Conservation (phyloP, 2,888 invertebrate genomes). For the Campoletis raptor region DNA sequence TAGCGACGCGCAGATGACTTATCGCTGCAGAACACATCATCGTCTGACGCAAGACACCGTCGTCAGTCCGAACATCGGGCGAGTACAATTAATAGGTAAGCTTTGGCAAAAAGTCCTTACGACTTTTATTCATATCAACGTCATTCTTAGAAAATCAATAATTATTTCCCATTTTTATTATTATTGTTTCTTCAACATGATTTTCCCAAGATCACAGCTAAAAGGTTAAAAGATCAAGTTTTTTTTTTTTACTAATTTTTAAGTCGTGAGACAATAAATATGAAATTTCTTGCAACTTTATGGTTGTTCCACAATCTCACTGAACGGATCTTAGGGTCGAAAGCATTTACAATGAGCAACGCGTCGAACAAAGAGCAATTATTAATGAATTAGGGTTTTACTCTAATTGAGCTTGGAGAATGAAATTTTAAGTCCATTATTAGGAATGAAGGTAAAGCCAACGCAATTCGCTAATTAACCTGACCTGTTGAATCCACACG, state of each 20-base stretch:
- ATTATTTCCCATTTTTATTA: no score
- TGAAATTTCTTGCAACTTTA: no score
- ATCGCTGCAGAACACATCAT: conserved; percentile 88
- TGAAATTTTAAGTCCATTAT: conserved; percentile 13
- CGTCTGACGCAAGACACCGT: conserved; percentile 87
- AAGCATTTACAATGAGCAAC: neutral
- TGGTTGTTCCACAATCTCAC: no score
- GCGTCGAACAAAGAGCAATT: neutral
- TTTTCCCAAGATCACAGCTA: no score
- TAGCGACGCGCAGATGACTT: conserved; percentile 86
- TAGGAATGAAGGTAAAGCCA: neutral
- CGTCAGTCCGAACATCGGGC: conserved; percentile 87
- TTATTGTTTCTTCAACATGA: no score
- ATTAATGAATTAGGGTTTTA: conserved; percentile 2
- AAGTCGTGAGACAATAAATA: no score
- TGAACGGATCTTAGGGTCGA: neutral
- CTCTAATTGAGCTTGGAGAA: neutral
- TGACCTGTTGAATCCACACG: conserved; percentile 24
- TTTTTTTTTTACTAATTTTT: no score
- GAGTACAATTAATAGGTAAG: conserved; percentile 87
- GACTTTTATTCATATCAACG: neutral
- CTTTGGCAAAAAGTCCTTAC: conserved; percentile 13
- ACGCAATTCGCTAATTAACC: conserved; percentile 13
- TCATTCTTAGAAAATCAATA: no score
- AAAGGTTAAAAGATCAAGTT: no score